Evolutionary conservation across 1,140 invertebrate genomes (phyloP).

Genomic region (Acromyrmex charruanus): DNA sequence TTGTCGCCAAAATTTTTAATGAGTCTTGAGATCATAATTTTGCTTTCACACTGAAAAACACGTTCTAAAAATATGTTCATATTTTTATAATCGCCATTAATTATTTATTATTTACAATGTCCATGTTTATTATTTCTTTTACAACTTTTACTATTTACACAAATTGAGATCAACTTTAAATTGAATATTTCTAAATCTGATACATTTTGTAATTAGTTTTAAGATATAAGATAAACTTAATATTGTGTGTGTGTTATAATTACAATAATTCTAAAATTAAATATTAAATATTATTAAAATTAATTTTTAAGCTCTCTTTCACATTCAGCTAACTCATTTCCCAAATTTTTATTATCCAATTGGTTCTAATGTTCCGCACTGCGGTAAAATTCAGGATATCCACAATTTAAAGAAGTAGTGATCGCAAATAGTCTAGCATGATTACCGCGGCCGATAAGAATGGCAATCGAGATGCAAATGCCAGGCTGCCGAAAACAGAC

Average conservation of each 20-base stretch:
- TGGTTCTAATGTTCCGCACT: conserved; percentile 35
- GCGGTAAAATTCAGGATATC: conserved; percentile 44
- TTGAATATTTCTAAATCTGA: background rate
- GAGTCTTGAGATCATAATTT: conserved; percentile 54
- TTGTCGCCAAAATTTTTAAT: conserved; percentile 58
- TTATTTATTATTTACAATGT: conserved; percentile 24
- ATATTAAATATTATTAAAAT: background rate
- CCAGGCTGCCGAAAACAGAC: conserved; percentile 73
- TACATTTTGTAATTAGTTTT: background rate
- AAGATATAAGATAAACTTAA: background rate
- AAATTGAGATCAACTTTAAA: background rate
- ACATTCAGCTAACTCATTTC: background rate
- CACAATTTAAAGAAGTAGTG: conserved; percentile 42
- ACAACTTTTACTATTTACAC: no score
- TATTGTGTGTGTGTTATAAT: background rate
- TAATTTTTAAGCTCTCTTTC: background rate
- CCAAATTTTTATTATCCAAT: background rate
- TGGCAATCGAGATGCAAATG: conserved; percentile 69
- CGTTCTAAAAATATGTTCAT: background rate
- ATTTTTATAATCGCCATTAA: background rate
- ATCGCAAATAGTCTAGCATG: conserved; percentile 49
- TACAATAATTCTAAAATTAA: background rate
- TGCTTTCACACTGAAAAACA: conserved; percentile 49
- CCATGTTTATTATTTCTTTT: no score
- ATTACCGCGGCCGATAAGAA: conserved; percentile 49